Conservation (phyloP, 2,113 vertebrate species). For the Syngnathoides biaculeatus region DNA sequence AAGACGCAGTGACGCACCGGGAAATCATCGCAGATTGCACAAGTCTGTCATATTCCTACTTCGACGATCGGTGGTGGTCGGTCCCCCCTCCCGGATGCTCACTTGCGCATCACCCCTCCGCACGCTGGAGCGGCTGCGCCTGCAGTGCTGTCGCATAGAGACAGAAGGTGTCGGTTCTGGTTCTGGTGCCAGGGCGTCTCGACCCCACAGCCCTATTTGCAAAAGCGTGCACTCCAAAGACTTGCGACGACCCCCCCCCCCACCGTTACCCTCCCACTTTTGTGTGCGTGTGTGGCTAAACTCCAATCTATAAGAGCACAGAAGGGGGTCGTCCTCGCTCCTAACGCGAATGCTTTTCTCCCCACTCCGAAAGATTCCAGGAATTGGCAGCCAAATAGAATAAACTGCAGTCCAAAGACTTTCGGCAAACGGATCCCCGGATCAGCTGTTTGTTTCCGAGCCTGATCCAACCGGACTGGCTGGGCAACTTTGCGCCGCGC, state of each 20-base stretch:
- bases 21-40: slow-evolving; percentile 29
- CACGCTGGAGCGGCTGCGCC: slow-evolving; percentile 45
- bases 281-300: neutral
- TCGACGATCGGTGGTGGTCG: neutral
- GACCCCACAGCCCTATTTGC: slow-evolving; percentile 30
- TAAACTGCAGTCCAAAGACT: neutral
- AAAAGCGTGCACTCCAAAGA: slow-evolving; percentile 12
- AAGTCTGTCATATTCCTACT: slow-evolving; percentile 49
- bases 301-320: neutral
- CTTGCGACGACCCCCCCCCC: neutral
- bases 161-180: slow-evolving; percentile 28
- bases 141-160: slow-evolving; percentile 59
- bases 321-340: neutral
- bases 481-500: slow-evolving; percentile 47
- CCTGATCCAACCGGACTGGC: slow-evolving; percentile 5
- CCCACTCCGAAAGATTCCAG: slow-evolving; percentile 12
- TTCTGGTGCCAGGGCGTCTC: slow-evolving; percentile 32
- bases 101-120: slow-evolving; percentile 48
- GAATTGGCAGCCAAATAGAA: neutral
- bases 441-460: slow-evolving; percentile 6
- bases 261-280: neutral
- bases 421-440: neutral
- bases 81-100: slow-evolving; percentile 12
- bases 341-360: slow-evolving; percentile 7
- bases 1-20: slow-evolving; percentile 47